A percentile compares a stretch with the other conserved stretches of the same genome.
phyloP scores from a whole-genome alignment of 92 coral and sea anemone species.

The Paramuricea clavata region DNA sequence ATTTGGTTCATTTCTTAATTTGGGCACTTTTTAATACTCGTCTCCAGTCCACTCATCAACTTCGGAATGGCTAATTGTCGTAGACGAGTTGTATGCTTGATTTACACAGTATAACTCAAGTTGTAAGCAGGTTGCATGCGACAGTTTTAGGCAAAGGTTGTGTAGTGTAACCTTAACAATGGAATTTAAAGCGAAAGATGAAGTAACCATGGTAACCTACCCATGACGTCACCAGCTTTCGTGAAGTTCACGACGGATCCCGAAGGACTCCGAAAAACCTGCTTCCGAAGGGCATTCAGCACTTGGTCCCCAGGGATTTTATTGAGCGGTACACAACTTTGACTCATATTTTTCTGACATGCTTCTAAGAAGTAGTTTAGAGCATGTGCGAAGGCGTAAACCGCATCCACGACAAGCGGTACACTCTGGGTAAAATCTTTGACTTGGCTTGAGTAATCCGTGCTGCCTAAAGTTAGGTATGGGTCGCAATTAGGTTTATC shows the following conservation, averaged over 20 bases:
- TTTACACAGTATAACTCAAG: too few relatives aligned
- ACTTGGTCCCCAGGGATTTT: background rate
- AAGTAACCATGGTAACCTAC: background rate
- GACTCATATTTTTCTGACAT: background rate
- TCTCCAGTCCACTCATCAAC: too few relatives aligned
- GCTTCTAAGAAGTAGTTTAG: background rate
- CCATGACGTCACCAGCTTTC: background rate
- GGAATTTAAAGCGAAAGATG: background rate
- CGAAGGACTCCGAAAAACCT: background rate
- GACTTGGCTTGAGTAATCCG: background rate
- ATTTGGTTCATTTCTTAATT: too few relatives aligned
- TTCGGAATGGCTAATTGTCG: too few relatives aligned
- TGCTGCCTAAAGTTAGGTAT: conserved; percentile 29
- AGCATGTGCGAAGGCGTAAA: conserved; percentile 16
- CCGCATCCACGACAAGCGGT: conserved; percentile 14
- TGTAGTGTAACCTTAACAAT: too few relatives aligned
- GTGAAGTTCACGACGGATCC: background rate
- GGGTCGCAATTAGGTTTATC: conserved; percentile 2
- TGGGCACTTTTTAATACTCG: too few relatives aligned
- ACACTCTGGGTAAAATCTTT: background rate
- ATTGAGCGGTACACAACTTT: background rate
- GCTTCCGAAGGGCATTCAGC: background rate
- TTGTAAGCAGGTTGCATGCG: too few relatives aligned
- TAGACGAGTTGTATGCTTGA: too few relatives aligned
- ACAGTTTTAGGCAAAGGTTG: too few relatives aligned